These are phyloP conservation scores for Drosophila asahinai DNA, from an alignment of 1,140 invertebrate species.

Conservation along the genomic window DNA sequence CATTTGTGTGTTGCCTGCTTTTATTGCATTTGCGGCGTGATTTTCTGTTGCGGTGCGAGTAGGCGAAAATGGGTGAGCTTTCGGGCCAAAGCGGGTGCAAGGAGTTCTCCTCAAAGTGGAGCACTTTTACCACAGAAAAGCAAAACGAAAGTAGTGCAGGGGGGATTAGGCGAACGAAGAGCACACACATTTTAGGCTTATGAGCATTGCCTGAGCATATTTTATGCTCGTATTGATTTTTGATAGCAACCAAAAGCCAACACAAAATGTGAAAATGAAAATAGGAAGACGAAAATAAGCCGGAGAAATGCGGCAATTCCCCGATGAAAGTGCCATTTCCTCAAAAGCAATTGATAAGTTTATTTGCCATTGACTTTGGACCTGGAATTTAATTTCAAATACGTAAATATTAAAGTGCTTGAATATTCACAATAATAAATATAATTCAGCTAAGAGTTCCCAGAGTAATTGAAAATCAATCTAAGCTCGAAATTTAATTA, in stretches of 20 bases:
- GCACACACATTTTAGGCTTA: constrained; percentile 36
- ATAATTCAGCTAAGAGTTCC: background rate
- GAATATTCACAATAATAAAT: background rate
- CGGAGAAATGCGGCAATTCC: constrained; percentile 21
- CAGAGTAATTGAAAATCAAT: background rate
- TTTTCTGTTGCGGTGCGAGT: constrained; percentile 45
- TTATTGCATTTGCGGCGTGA: constrained; percentile 68
- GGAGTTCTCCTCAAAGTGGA: constrained; percentile 41
- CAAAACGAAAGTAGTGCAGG: constrained; percentile 36
- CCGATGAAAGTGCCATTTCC: constrained; percentile 10
- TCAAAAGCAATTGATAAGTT: constrained; percentile 11
- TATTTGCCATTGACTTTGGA: constrained; percentile 5
- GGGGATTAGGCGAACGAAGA: constrained; percentile 23
- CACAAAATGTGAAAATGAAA: constrained; percentile 32
- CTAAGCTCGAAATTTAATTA: background rate
- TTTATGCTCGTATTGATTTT: constrained; percentile 51
- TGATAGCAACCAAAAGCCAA: constrained; percentile 34
- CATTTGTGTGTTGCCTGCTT: constrained; percentile 52
- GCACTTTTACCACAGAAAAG: constrained; percentile 30
- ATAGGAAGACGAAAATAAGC: constrained; percentile 14
- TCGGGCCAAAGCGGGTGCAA: background rate
- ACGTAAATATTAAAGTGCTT: background rate
- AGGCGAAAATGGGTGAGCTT: constrained; percentile 12
- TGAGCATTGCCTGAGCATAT: constrained; percentile 29
- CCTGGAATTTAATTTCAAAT: background rate